Evolutionary conservation across 2,888 invertebrate genomes (phyloP), one percentile per base, ranked within the genome.

Genomic region (Drosophila kuntzei): DNA sequence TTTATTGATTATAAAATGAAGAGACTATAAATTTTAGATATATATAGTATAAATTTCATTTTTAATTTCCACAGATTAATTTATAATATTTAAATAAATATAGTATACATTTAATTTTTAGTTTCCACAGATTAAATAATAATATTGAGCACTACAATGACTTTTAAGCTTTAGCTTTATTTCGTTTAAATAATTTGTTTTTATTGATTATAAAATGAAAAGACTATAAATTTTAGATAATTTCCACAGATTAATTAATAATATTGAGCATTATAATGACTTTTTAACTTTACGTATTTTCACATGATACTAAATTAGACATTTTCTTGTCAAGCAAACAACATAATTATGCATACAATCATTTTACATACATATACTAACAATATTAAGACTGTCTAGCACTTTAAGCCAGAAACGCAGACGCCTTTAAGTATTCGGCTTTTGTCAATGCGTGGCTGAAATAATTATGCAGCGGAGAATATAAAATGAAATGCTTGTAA

Each of bases 391-490:
- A 37, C 32, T 43, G 64, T 46, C 57, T 39, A 59, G 37, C 75
- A 66, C 65, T 74, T 70, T 54, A 63, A 60, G 75, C 37, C 64
- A 16, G 61, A 50, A 50, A 27, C 53, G 8, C 8, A 58, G 76
- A 50, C 66, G 62, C 22, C 44, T 55, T 50, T 47, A 67, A 71
- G 71, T 61, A 61, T 79, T 51, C 18, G 43, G 44, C 43, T 50
- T 54, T 62, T 75, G 76, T 59, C 69, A 72, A 58, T 60, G 44
- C 46, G 43, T 16, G 41, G 62, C 43, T 64, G 49, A 66, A 70
- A 81, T 78, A 78, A 84, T 87, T 87, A 81, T 82, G 82, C 82
- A 71, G 64, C 49, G 60, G 58, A 68, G 51, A 63, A 39, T 65
- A 63, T 50, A 47, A 70, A 84, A 67, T 68, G 77, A 61, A 81